Base-by-base conservation (phyloP, 2,888 invertebrate genomes). In the Hirtodrosophila confusa region DNA sequence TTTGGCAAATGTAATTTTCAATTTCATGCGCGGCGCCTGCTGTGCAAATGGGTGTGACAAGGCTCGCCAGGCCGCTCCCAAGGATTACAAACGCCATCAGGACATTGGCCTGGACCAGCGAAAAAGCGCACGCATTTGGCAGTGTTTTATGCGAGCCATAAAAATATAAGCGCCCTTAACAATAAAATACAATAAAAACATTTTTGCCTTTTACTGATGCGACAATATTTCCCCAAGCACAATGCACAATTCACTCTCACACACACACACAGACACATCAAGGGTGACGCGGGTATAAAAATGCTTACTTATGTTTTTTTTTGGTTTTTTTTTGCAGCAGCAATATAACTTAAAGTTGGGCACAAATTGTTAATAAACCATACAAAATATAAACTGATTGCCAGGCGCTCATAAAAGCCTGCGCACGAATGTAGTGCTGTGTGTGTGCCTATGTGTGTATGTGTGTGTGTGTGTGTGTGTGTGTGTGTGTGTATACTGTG, bases 311-410 rank as follows among this genome's bases (percentile, higher is more conserved):
- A 55, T 27, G 45, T 10, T 31, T 45, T 33, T n/a, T 31, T 39
- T 35, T 44, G 10, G n/a, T 31, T 2, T 33, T 35, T 12, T 50
- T 31, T 35, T 40, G 23, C 17, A 53, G 23, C 17, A 53, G 60
- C 54, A 70, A 80, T 80, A 77, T 73, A 76, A 63, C 71, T 64
- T 67, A 67, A 69, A 78, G 64, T 64, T 51, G 57, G 50, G 47
- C 57, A 57, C 78, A 79, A 79, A 80, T 79, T 78, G 73, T 73
- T 73, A 78, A 79, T 82, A 80, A 80, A 73, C 75, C 75, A 75
- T 75, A 75, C 65, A 75, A 76, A 78, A 83, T 71, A 71, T 79
- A 82, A 77, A 71, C 75, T 71, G 79, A 82, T 82, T 79, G 77
- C 63, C 53, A 50, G 57, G 60, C 62, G 48, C 40, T 11, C 64